Base-by-base conservation (phyloP, 2,113 vertebrate genomes). In the Gallinago jamesoni region DNA sequence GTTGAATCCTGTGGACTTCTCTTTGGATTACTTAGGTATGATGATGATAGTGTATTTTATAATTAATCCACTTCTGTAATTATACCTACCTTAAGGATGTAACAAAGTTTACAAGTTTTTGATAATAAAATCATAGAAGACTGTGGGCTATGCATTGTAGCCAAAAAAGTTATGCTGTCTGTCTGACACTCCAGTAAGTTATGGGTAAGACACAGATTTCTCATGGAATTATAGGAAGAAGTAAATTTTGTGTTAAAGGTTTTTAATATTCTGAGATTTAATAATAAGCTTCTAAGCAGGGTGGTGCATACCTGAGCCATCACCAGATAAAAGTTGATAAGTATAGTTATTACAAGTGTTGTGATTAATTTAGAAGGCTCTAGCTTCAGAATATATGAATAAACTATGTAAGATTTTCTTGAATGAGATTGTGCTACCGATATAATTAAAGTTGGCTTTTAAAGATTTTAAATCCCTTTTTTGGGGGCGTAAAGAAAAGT, bases 21-120 rank as follows among this genome's bases (percentile, higher is more conserved):
- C 35, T 99, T 99, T 97, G 98, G 99, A 95, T 98, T 99, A 78
- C 98, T 99, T 93, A 99, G 99, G 99, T 99, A 98, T 81, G 89
- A 35, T 85, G 33, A 56, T 16, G 3, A 31, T 64, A 55, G 43
- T 63, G 12, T 69, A 21, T 94, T 93, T 90, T 47, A 35, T 76
- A 77, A 69, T 76, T 84, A 84, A 59, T 74, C 24, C 8, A 8
- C 14, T 55, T 88, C 20, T 39, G 39, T 67, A 83, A 22, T 79
- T 72, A 19, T 66, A 68, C 2, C 12, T 16, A 22, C 20, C 6
- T 11, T 43, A 59, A 78, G n/a, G 3, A 24, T 80, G 31, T 69
- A 79, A 64, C 27, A 60, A 64, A n/a, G 35, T 84, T 77, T 5
- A 73, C 14, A 70, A 27, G 7, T 41, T 83, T 75, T 63, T 69